phyloP scores from a whole-genome alignment of 1,140 invertebrate genomes.

The Plectrocnemia conspersa region DNA sequence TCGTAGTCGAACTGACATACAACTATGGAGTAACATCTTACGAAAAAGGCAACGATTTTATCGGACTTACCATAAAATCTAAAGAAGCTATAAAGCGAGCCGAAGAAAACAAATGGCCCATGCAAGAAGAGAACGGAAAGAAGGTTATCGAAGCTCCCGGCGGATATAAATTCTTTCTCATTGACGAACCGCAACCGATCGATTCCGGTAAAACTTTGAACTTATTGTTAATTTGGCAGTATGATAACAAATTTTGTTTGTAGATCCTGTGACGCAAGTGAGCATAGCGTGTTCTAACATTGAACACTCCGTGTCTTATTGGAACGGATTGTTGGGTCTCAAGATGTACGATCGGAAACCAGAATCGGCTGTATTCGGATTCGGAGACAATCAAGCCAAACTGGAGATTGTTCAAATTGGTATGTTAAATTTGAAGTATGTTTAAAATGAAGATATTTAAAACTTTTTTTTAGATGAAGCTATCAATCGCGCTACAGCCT shows the following conservation, averaged over 20 bases:
- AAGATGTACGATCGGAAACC: slow-evolving; percentile 61
- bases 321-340: slow-evolving; percentile 73
- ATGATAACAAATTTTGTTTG: slow-evolving; percentile 34
- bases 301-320: slow-evolving; percentile 71
- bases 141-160: slow-evolving; percentile 76
- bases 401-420: slow-evolving; percentile 70
- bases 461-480: slow-evolving; percentile 48
- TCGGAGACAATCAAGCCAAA: slow-evolving; percentile 68
- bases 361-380: slow-evolving; percentile 63
- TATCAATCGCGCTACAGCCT: slow-evolving; percentile 84
- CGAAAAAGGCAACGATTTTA: slow-evolving; percentile 82
- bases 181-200: slow-evolving; percentile 62
- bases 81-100: slow-evolving; percentile 71
- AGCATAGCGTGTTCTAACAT: slow-evolving; percentile 76
- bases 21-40: slow-evolving; percentile 92
- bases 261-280: slow-evolving; percentile 82
- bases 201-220: slow-evolving; percentile 55
- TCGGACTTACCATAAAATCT: slow-evolving; percentile 80
- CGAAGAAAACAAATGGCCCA: slow-evolving; percentile 60
- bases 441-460: not conserved
- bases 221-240: slow-evolving; percentile 3
- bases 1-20: slow-evolving; percentile 96
- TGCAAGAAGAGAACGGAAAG: slow-evolving; percentile 56
- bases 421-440: slow-evolving; percentile 40
- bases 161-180: slow-evolving; percentile 83